These are phyloP conservation scores for Gopherus evgoodei DNA, from an alignment of 2,113 vertebrate species.

Conservation along the genomic window DNA sequence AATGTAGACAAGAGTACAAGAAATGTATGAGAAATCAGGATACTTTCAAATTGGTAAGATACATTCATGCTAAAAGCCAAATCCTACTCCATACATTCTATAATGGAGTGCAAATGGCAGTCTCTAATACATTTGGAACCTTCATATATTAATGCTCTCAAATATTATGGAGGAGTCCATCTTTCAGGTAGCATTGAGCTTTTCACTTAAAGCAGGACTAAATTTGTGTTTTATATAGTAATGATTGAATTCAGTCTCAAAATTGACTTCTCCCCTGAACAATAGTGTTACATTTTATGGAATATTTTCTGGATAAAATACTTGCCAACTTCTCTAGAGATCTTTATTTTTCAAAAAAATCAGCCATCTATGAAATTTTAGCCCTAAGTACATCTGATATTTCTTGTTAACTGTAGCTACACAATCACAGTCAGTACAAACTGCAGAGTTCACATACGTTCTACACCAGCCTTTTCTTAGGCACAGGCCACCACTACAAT, in stretches of 20 bases:
- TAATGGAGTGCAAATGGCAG: no score
- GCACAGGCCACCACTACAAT: background rate
- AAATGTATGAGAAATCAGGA: background rate
- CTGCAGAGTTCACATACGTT: background rate
- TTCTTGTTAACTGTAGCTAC: background rate
- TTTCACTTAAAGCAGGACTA: background rate
- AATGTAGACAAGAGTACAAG: background rate
- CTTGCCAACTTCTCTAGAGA: background rate
- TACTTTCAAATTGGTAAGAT: no score
- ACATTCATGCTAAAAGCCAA: no score
- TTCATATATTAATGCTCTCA: background rate
- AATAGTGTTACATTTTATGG: background rate
- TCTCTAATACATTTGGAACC: background rate
- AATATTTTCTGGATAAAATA: background rate
- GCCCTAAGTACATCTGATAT: background rate
- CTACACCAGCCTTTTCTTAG: background rate
- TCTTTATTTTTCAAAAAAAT: background rate
- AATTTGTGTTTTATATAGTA: background rate
- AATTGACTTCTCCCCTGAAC: background rate
- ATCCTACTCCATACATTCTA: no score
- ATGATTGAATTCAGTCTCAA: background rate
- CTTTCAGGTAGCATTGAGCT: background rate
- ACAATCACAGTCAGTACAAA: background rate
- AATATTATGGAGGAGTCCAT: background rate
- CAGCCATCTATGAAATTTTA: background rate